A percentile compares a stretch with the other conserved stretches of the same genome.
Conservation (phyloP, 2,888 invertebrate species). For the Eupithecia pulchellata region DNA sequence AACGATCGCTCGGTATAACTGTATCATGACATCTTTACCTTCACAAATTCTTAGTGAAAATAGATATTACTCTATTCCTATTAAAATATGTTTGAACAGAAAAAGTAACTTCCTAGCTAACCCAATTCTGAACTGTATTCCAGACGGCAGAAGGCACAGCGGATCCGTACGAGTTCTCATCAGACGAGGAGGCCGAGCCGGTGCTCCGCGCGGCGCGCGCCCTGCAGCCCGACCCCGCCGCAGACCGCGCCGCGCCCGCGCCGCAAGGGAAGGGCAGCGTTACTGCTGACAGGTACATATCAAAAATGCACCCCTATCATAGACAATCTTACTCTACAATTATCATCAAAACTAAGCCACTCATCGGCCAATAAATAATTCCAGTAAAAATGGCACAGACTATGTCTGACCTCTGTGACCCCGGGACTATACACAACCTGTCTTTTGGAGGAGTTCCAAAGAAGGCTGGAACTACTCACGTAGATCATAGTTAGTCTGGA, state of each 20-base stretch:
- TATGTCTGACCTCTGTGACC: slow-evolving; percentile 27
- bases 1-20: no score
- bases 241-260: slow-evolving; percentile 47
- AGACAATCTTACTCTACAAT: slow-evolving; percentile 28
- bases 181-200: slow-evolving; percentile 75
- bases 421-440: slow-evolving; percentile 8
- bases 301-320: slow-evolving; percentile 16
- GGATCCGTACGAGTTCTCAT: slow-evolving; percentile 75
- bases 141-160: slow-evolving; percentile 43
- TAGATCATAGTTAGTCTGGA: background rate
- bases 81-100: no score
- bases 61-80: no score
- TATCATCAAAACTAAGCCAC: slow-evolving; percentile 17
- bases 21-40: no score
- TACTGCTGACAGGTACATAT: slow-evolving; percentile 62
- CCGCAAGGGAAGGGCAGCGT: slow-evolving; percentile 44
- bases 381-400: slow-evolving; percentile 25
- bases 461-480: background rate
- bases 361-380: slow-evolving; percentile 31
- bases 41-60: no score
- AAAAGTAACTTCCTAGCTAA: background rate
- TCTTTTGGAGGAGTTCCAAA: slow-evolving; percentile 12
- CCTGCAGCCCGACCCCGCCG: slow-evolving; percentile 56
- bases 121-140: background rate
- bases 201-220: slow-evolving; percentile 67